These are phyloP conservation scores for Muscicapa comitata DNA, from an alignment of 2,797 vertebrate genomes.

Conservation along the genomic window DNA sequence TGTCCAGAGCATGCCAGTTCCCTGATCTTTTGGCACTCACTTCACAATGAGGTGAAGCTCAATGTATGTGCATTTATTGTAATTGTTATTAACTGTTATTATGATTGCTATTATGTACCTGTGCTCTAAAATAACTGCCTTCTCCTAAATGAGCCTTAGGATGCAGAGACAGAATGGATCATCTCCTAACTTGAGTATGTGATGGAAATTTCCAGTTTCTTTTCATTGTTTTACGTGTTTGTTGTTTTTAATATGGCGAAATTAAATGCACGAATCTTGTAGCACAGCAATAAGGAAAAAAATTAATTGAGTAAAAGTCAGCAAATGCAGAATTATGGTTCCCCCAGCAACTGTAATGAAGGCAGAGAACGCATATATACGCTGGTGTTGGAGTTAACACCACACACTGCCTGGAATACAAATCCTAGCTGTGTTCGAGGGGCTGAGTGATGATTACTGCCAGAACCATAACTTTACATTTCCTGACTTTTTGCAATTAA, in stretches of 20 bases:
- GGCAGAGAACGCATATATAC: conserved; percentile 11
- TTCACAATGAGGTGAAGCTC: background rate
- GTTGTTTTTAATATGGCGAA: background rate
- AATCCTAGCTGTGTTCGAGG: conserved; percentile 37
- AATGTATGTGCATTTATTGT: background rate
- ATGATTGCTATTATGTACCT: background rate
- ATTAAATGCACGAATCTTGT: conserved; percentile 41
- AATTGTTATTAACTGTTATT: background rate
- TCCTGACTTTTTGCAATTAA: conserved; percentile 70
- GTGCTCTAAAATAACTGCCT: background rate
- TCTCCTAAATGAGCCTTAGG: background rate
- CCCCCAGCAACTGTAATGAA: conserved; percentile 67
- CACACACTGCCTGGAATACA: conserved; percentile 40
- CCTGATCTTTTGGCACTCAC: background rate
- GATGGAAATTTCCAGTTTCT: background rate
- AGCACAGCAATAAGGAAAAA: conserved; percentile 18
- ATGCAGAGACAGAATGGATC: background rate
- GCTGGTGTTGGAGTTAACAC: background rate
- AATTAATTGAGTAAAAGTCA: conserved; percentile 66
- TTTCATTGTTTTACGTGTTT: background rate
- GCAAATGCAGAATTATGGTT: conserved; percentile 66
- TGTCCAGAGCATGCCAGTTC: background rate
- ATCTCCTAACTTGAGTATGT: background rate
- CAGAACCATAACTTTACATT: conserved; percentile 62
- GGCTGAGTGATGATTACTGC: conserved; percentile 54